Percentiles rank a stretch among this genome's conserved stretches.
Conservation (phyloP, 2,888 invertebrate genomes). For the Nebria brevicollis region DNA sequence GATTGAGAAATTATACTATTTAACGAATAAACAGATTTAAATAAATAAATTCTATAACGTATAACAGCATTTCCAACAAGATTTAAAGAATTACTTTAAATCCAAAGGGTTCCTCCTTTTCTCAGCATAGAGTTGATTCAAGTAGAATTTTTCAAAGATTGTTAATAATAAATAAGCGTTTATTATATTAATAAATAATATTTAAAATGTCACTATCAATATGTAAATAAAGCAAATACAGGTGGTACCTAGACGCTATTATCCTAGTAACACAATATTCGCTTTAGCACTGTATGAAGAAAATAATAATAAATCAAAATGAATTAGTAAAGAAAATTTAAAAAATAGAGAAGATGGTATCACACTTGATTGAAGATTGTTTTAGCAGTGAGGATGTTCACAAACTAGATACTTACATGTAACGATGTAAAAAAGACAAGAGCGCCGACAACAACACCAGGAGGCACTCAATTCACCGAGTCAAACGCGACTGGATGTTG, state of each 20-base stretch:
- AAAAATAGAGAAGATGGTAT: neutral
- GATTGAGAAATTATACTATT: neutral
- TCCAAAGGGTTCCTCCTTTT: neutral
- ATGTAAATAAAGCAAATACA: neutral
- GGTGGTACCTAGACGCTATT: neutral
- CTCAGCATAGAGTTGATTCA: neutral
- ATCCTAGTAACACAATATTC: neutral
- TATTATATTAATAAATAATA: neutral
- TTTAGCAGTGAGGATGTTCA: neutral
- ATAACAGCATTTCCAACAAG: too few relatives aligned
- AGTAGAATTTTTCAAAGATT: neutral
- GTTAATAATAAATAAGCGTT: neutral
- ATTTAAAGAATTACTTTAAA: too few relatives aligned
- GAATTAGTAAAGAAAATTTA: neutral
- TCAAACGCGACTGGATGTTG: conserved; percentile 61
- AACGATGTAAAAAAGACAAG: conserved; percentile 39
- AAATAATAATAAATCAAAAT: neutral
- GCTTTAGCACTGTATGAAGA: neutral
- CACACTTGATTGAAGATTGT: neutral
- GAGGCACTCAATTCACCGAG: conserved; percentile 64
- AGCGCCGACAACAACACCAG: conserved; percentile 57
- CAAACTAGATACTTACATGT: conserved; percentile 36
- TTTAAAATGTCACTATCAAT: neutral
- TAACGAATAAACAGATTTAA: neutral
- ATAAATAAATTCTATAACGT: too few relatives aligned